Base-by-base conservation (phyloP, 2,113 vertebrate genomes). In the Cryptotis parvus region DNA sequence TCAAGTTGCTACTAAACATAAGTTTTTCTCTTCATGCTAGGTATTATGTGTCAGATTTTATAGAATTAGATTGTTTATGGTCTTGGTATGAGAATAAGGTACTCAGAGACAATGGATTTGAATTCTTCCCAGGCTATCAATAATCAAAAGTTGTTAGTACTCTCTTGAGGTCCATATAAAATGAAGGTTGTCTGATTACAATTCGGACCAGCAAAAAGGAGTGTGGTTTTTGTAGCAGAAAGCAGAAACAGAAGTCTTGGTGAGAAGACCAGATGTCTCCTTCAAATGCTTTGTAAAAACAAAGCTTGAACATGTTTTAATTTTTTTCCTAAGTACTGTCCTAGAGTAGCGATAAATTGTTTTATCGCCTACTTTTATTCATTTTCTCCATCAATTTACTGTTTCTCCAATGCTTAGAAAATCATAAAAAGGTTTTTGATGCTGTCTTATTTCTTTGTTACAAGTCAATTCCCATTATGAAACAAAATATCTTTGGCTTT, bases 1-100 rank as follows among this genome's bases (percentile, higher is more conserved):
- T 98, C 94, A 92, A 91, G 76, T 96, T 95, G 82, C 22, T 89
- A 79, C 29, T 90, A 89, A 95, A 94, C 52, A 63, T 93, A 95
- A 93, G 81, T 94, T 92, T 84, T 91, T 29, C 58, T 89, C 77
- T 75, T 96, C 77, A 84, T 69, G 74, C 33, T 41, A 58, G 43
- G 81, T 66, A 94, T 90, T 87, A 79, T 72, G 10, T 91, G 92
- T 91, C 90, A 96, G 69, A 63, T 82, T 82, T 93, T 78, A 84
- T 58, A 75, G 86, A 95, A 84, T 93, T 93, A 35, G 31, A 83
- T 95, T 86, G 80, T 95, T 96, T 96, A 96, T 87, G 77, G 84
- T 41, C 27, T 58, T 87, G 76, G 43, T 70, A 43, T 90, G 37
- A 94, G 89, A 83, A 89, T 92, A 79, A 95, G 94, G 76, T 78